Base-by-base conservation (phyloP, 2,113 vertebrate species). In the Malurus melanocephalus region DNA sequence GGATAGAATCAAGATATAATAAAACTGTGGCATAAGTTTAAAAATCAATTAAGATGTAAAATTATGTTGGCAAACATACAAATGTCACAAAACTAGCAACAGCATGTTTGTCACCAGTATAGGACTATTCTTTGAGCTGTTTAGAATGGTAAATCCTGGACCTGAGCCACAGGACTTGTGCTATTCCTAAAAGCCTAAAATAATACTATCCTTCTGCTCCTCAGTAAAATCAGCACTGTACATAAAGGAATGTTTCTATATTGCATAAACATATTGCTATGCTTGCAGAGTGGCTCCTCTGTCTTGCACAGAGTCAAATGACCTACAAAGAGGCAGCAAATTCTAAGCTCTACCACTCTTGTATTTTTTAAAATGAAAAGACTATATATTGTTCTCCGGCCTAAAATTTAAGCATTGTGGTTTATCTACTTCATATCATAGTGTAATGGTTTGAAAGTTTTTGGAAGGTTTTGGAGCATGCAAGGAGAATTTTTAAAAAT, bases 251-350 rank as follows among this genome's bases (percentile, higher is more conserved):
- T 89, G 85, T 91, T 90, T 91, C 73, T 89, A 38, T 85, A 78
- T 78, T 92, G 85, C 68, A 71, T 80, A 94, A 85, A 64, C 48
- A 49, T 91, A 80, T 88, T 93, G 76, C 85, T 86, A 65, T 91
- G 85, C 73, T 91, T 86, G 40, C 45, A 66, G 85, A 22, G 46
- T 65, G 38, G 75, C 60, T 83, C 17, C 65, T 90, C 69, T 81
- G 40, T 56, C 51, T 85, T 57, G 32, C 16, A 84, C 13, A 53
- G 42, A 57, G 51, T 71, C 80, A 75, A 71, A 75, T 26, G 28
- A 87, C 35, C 43, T 62, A 64, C 57, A 40, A 92, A 90, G 16
- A 68, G 65, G 75, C 45, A 87, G 45, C n/a, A 83, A n/a, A 56
- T 75, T 71, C 61, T 80, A 51, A 80, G 67, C 27, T 69, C 27